Evolutionary conservation across 2,797 vertebrate species (phyloP).

Genomic region (Catharus ustulatus): DNA sequence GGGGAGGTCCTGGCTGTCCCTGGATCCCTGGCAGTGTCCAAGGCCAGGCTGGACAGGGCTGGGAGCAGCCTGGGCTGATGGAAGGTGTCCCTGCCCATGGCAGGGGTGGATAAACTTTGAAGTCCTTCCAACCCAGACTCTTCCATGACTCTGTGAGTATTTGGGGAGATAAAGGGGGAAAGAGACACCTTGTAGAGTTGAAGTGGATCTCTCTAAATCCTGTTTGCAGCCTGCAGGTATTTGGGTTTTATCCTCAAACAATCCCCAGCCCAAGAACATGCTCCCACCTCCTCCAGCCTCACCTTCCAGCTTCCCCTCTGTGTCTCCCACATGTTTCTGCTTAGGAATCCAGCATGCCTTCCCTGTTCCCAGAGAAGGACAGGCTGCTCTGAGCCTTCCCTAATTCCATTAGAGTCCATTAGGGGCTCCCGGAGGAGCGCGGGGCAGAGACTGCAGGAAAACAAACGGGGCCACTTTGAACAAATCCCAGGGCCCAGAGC

Average conservation of each 20-base stretch:
- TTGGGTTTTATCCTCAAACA: accelerated
- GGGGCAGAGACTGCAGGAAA: neutral
- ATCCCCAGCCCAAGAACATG: accelerated
- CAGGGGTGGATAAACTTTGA: neutral
- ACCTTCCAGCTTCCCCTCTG: neutral
- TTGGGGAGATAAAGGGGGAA: accelerated
- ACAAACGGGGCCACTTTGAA: neutral
- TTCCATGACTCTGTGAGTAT: neutral
- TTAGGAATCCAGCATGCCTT: neutral
- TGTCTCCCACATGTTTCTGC: neutral
- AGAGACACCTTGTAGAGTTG: neutral
- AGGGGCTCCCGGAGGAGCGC: neutral
- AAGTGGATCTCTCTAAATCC: neutral
- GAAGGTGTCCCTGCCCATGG: neutral
- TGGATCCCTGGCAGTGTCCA: neutral
- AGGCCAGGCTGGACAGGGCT: accelerated
- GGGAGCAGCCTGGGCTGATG: accelerated
- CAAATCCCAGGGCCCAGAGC: conserved; percentile 5
- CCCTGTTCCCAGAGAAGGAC: neutral
- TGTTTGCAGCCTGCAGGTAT: neutral
- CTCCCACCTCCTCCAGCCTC: neutral
- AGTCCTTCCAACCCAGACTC: neutral
- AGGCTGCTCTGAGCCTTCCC: neutral
- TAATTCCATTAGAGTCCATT: neutral
- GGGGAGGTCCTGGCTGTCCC: neutral